Percentiles rank a stretch among this genome's conserved stretches.
Evolutionary conservation across 2,888 invertebrate species (phyloP).

Genomic region (Aquatica leii): DNA sequence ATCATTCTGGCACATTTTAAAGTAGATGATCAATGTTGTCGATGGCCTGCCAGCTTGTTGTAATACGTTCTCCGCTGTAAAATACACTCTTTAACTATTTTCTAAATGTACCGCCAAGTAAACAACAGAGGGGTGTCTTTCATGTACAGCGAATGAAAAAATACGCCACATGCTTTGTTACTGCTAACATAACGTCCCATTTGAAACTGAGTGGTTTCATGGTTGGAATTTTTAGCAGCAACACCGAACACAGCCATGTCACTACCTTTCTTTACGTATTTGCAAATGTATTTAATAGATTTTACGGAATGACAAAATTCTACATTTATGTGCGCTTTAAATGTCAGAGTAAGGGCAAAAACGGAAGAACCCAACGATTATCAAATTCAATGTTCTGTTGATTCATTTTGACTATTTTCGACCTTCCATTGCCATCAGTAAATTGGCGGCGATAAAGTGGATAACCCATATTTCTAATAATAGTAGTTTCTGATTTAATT

Average conservation of each 20-base stretch:
- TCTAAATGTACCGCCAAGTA: conserved; percentile 44
- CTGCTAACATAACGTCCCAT: conserved; percentile 47
- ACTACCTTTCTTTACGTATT: conserved; percentile 50
- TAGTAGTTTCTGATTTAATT: too few relatives aligned
- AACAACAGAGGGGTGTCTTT: too few relatives aligned
- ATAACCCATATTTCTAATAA: too few relatives aligned
- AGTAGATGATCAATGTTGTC: conserved; percentile 34
- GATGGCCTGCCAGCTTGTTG: conserved; percentile 1
- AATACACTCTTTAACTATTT: conserved; percentile 36
- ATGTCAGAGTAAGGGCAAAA: not conserved
- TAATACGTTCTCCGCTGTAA: conserved; percentile 21
- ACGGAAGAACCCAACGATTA: not conserved
- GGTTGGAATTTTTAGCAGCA: conserved; percentile 40
- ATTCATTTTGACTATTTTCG: too few relatives aligned
- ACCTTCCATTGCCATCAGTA: too few relatives aligned
- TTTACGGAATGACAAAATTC: too few relatives aligned
- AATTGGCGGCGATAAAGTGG: not conserved
- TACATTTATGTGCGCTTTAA: too few relatives aligned
- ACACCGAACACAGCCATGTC: conserved; percentile 41
- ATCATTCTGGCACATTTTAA: conserved; percentile 28
- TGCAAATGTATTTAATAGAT: conserved; percentile 42
- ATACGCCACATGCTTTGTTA: conserved; percentile 48
- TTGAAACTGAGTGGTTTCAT: conserved; percentile 44
- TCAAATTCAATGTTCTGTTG: too few relatives aligned
- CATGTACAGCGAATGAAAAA: conserved; percentile 41